Conservation (phyloP, 2,113 vertebrate species). For the Neodontobutis hainanensis region DNA sequence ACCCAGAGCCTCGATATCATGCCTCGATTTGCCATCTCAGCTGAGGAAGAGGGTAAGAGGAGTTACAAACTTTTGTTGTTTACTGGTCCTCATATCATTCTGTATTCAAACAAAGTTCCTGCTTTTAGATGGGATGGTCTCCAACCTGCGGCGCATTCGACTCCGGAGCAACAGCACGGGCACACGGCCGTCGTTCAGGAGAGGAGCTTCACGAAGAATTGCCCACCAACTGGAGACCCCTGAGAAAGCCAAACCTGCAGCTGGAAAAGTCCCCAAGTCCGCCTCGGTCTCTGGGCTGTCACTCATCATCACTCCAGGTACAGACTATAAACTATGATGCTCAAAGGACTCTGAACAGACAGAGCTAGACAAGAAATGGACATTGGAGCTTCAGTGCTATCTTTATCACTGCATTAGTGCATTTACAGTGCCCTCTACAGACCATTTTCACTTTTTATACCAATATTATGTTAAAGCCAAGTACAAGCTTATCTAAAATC, state of each 20-base stretch:
- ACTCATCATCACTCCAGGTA: slow-evolving; percentile 91
- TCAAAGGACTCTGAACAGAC: too few relatives aligned
- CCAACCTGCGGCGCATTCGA: slow-evolving; percentile 84
- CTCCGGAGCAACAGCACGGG: slow-evolving; percentile 93
- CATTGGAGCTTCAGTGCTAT: not conserved
- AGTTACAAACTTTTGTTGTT: too few relatives aligned
- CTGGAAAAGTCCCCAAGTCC: slow-evolving; percentile 87
- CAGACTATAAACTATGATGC: too few relatives aligned
- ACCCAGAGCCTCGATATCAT: slow-evolving; percentile 88
- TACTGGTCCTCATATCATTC: not conserved
- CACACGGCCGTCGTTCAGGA: slow-evolving; percentile 81
- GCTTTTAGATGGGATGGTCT: slow-evolving; percentile 70
- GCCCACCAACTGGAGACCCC: slow-evolving; percentile 78
- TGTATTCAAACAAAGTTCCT: not conserved
- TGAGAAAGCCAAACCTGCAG: slow-evolving; percentile 74
- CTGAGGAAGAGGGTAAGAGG: slow-evolving; percentile 85
- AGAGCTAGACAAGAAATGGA: too few relatives aligned
- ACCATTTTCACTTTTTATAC: not conserved
- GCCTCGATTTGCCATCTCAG: slow-evolving; percentile 88
- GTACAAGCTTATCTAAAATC: too few relatives aligned
- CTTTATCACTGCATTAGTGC: slow-evolving; percentile 6
- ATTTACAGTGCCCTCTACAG: slow-evolving; percentile 62
- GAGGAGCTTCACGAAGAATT: slow-evolving; percentile 78
- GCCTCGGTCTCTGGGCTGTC: slow-evolving; percentile 91
- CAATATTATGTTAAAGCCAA: not conserved